Percentiles rank a stretch among this genome's conserved stretches.
These are phyloP conservation scores for Conomelus anceps DNA, from an alignment of 2,888 invertebrate genomes.

Conservation along the genomic window DNA sequence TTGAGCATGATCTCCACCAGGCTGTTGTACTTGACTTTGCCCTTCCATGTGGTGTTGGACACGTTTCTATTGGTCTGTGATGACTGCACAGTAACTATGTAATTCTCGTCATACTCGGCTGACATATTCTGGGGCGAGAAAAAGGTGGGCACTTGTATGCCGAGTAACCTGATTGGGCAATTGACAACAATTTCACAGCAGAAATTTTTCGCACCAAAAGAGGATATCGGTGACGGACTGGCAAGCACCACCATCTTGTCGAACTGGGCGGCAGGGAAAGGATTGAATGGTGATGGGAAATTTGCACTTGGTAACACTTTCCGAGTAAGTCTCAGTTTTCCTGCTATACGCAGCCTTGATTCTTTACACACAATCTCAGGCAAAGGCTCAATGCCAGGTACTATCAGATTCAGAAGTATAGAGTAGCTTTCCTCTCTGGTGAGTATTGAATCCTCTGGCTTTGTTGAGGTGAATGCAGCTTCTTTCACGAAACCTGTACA, in stretches of 20 bases:
- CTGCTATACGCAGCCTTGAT: slow-evolving; percentile 6
- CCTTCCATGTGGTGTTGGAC: slow-evolving; percentile 18
- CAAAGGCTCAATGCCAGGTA: slow-evolving; percentile 19
- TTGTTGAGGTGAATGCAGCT: slow-evolving; percentile 14
- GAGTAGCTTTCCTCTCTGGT: slow-evolving; percentile 23
- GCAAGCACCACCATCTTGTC: slow-evolving; percentile 18
- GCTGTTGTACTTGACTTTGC: slow-evolving; percentile 21
- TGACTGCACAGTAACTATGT: slow-evolving; percentile 21
- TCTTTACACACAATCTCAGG: slow-evolving; percentile 15
- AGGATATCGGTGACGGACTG: slow-evolving; percentile 10
- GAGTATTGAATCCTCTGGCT: slow-evolving; percentile 20
- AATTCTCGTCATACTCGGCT: slow-evolving; percentile 21
- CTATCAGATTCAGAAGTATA: slow-evolving; percentile 18
- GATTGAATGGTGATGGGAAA: background rate
- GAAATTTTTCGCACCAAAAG: slow-evolving; percentile 21
- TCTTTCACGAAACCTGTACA: slow-evolving; percentile 7
- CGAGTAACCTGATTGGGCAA: slow-evolving; percentile 3
- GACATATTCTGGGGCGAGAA: slow-evolving; percentile 6
- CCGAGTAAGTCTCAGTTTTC: background rate
- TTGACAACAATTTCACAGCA: slow-evolving; percentile 17
- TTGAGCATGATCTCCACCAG: slow-evolving; percentile 15
- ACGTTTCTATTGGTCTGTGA: slow-evolving; percentile 8
- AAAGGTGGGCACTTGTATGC: slow-evolving; percentile 24
- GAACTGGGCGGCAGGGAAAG: background rate
- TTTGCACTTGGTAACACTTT: slow-evolving; percentile 6